Evolutionary conservation across 1,140 invertebrate species (phyloP).

Genomic region (Papilio machaon): DNA sequence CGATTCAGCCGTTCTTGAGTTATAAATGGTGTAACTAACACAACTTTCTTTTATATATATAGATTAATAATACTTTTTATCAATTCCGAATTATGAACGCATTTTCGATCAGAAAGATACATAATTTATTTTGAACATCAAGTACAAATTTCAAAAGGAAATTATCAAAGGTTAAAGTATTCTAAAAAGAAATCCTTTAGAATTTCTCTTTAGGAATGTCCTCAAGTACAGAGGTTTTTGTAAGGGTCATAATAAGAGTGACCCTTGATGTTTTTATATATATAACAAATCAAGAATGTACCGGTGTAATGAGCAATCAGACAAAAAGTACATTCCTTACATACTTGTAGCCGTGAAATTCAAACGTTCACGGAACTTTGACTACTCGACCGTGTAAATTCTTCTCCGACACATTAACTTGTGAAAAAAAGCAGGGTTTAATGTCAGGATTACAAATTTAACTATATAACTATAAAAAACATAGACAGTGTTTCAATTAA

Average conservation of each 20-base stretch:
- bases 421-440: background rate
- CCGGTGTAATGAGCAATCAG: conserved; percentile 55
- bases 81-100: no score
- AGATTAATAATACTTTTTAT: no score
- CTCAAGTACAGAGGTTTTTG: conserved; percentile 6
- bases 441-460: no score
- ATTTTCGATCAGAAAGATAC: no score
- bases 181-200: background rate
- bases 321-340: conserved; percentile 65
- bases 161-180: background rate
- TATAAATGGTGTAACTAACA: no score
- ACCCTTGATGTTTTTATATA: conserved; percentile 39
- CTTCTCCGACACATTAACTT: conserved; percentile 55
- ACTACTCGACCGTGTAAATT: conserved; percentile 61
- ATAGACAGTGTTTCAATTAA: no score
- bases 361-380: conserved; percentile 60
- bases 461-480: no score
- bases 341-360: conserved; percentile 56
- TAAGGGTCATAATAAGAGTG: conserved; percentile 33
- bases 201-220: conserved; percentile 13
- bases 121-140: background rate
- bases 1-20: no score
- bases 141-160: background rate
- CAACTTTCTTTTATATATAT: no score
- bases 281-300: conserved; percentile 53